phyloP scores from a whole-genome alignment of 2,888 invertebrate genomes.

The Sceliomorpha sp. region DNA sequence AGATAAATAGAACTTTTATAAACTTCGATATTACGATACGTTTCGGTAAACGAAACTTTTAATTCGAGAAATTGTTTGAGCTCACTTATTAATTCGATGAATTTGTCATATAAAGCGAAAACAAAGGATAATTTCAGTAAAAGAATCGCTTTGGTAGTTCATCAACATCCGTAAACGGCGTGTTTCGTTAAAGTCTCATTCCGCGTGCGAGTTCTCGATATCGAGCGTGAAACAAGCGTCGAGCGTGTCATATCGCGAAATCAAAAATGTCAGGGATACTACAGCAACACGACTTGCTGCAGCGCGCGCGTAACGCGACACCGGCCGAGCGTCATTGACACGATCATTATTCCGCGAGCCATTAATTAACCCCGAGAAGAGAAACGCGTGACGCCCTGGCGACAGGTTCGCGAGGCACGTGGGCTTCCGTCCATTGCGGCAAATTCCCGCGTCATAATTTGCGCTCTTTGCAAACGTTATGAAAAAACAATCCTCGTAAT shows the following conservation, averaged over 20 bases:
- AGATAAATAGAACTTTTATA: too few species aligned
- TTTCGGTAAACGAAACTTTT: too few species aligned
- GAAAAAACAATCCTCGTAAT: too few species aligned
- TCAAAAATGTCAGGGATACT: slow-evolving; percentile 31
- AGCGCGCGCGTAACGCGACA: slow-evolving; percentile 28
- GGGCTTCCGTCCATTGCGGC: slow-evolving; percentile 35
- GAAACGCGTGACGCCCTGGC: slow-evolving; percentile 33
- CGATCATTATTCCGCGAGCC: slow-evolving; percentile 39
- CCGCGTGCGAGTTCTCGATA: slow-evolving; percentile 6
- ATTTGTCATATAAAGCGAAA: too few species aligned
- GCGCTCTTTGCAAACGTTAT: too few species aligned
- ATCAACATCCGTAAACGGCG: neutral
- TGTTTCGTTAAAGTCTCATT: slow-evolving; percentile 3
- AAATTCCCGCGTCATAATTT: too few species aligned
- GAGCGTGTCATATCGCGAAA: slow-evolving; percentile 22
- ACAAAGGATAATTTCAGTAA: too few species aligned
- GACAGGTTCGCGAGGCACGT: slow-evolving; percentile 46
- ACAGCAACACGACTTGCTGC: too few species aligned
- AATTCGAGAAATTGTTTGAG: too few species aligned
- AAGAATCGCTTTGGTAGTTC: too few species aligned
- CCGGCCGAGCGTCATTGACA: slow-evolving; percentile 31
- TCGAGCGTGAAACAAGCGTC: slow-evolving; percentile 24
- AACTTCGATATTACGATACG: too few species aligned
- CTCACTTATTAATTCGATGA: too few species aligned
- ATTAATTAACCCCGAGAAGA: slow-evolving; percentile 47